A percentile compares a stretch with the other conserved stretches of the same genome.
phyloP scores from a whole-genome alignment of 2,888 invertebrate species.

The Masnerella sp. region DNA sequence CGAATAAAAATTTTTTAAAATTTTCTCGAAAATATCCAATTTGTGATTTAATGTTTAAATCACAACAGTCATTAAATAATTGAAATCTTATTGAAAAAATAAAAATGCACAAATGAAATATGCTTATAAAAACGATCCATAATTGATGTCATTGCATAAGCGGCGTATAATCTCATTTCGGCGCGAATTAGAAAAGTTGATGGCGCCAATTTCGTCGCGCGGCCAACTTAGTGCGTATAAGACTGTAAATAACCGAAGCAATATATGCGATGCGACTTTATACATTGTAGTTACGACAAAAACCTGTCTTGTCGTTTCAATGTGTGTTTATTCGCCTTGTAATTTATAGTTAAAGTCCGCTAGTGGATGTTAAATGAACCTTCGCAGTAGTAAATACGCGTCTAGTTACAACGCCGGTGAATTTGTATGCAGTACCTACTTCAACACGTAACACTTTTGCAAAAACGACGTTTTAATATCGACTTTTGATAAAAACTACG shows the following conservation, averaged over 20 bases:
- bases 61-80: too few relatives aligned
- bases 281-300: slow-evolving; percentile 42
- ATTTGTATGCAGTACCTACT: slow-evolving; percentile 32
- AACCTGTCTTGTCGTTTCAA: slow-evolving; percentile 40
- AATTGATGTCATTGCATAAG: too few relatives aligned
- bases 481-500: not conserved
- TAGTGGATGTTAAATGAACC: slow-evolving; percentile 41
- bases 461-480: not conserved
- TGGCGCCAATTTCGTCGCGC: too few relatives aligned
- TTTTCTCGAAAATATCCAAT: too few relatives aligned
- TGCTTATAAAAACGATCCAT: too few relatives aligned
- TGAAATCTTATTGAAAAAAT: too few relatives aligned
- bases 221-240: too few relatives aligned
- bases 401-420: slow-evolving; percentile 19
- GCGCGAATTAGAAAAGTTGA: too few relatives aligned
- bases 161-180: too few relatives aligned
- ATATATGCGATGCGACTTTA: slow-evolving; percentile 27
- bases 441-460: slow-evolving; percentile 10
- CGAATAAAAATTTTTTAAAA: too few relatives aligned
- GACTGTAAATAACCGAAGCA: slow-evolving; percentile 40
- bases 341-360: slow-evolving; percentile 45
- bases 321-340: slow-evolving; percentile 41
- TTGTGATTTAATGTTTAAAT: too few relatives aligned
- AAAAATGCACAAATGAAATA: too few relatives aligned
- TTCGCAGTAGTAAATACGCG: slow-evolving; percentile 28